A percentile compares a stretch with the other conserved stretches of the same genome.
Evolutionary conservation across 2,113 vertebrate species (phyloP).

Genomic region (Nycticorax nycticorax): DNA sequence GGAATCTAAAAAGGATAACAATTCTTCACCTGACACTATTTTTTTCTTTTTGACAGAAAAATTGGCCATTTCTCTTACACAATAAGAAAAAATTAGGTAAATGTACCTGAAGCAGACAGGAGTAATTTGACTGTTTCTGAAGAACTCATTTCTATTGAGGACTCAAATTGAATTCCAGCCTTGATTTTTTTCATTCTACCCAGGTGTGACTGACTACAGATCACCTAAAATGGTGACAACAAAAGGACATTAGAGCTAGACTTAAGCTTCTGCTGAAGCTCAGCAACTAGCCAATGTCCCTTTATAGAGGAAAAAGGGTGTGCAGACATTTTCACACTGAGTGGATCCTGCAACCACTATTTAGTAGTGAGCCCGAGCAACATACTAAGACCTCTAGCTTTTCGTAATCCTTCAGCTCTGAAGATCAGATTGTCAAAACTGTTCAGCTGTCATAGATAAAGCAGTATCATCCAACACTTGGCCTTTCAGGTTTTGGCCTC

Average conservation of each 20-base stretch:
- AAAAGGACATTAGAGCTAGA: background rate
- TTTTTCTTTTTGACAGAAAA: background rate
- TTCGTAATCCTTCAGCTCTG: background rate
- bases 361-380: background rate
- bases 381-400: background rate
- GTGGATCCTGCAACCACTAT: background rate
- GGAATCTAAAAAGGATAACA: background rate
- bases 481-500: background rate
- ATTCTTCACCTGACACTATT: background rate
- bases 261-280: background rate
- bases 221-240: background rate
- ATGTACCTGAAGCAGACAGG: background rate
- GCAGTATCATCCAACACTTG: background rate
- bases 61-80: background rate
- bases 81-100: background rate
- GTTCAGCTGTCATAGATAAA: background rate
- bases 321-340: background rate
- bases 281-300: background rate
- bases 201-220: background rate
- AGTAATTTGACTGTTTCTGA: slow-evolving; percentile 7
- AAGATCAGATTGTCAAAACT: slow-evolving; percentile 6
- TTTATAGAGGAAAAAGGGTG: background rate
- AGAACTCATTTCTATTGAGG: background rate
- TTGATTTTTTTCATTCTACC: background rate
- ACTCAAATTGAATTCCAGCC: background rate